Evolutionary conservation across 2,797 vertebrate genomes (phyloP).

Genomic region (Tragopan temminckii): DNA sequence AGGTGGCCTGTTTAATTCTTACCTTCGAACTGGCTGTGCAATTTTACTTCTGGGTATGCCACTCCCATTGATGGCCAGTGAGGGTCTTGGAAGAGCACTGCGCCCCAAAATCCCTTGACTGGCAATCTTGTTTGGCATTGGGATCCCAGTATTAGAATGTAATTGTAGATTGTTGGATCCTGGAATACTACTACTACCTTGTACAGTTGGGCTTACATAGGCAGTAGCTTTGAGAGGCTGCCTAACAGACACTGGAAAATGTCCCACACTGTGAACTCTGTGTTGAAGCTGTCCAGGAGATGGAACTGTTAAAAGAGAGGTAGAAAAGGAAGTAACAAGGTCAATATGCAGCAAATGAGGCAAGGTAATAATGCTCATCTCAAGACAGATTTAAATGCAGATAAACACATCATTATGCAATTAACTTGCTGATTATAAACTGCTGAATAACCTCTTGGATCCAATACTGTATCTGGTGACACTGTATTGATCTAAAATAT

Average conservation of each 20-base stretch:
- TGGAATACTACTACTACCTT: slow-evolving; percentile 85
- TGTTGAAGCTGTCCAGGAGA: slow-evolving; percentile 93
- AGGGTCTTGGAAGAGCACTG: slow-evolving; percentile 94
- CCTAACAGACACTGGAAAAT: slow-evolving; percentile 88
- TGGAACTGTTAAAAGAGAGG: slow-evolving; percentile 85
- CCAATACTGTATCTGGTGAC: background rate
- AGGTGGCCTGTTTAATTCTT: slow-evolving; percentile 25
- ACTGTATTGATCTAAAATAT: background rate
- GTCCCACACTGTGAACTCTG: slow-evolving; percentile 93
- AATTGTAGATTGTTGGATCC: slow-evolving; percentile 86
- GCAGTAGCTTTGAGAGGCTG: slow-evolving; percentile 95
- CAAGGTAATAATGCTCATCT: background rate
- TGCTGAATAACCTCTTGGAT: background rate
- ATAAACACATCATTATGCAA: background rate
- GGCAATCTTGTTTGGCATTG: slow-evolving; percentile 89
- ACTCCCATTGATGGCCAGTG: slow-evolving; percentile 88
- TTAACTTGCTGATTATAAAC: background rate
- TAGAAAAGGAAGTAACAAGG: background rate
- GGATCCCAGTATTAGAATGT: slow-evolving; percentile 86
- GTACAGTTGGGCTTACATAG: slow-evolving; percentile 95
- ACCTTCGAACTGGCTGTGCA: slow-evolving; percentile 89
- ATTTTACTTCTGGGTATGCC: slow-evolving; percentile 90
- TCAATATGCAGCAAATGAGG: background rate
- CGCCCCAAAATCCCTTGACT: slow-evolving; percentile 80
- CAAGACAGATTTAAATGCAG: background rate